Conservation (phyloP, 2,797 vertebrate species). For the Neosilurus hyrtlii region DNA sequence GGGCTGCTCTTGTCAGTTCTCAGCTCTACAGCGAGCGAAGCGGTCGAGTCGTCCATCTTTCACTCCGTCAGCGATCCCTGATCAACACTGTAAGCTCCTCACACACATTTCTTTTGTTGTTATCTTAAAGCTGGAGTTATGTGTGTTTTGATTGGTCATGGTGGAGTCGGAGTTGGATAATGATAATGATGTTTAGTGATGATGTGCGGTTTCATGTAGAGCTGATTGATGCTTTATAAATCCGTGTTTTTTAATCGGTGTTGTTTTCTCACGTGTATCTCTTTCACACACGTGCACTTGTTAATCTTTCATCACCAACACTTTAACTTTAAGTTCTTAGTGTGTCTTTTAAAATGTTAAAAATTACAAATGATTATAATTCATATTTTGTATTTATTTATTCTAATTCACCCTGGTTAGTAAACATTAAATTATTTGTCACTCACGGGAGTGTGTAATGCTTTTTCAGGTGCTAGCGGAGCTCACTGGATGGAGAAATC, state of each 20-base stretch:
- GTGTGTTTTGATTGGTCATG: neutral
- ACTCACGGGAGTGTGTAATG: neutral
- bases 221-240: neutral
- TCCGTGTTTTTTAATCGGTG: neutral
- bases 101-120: neutral
- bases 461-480: neutral
- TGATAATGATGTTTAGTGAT: neutral
- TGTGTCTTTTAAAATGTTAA: too few species aligned
- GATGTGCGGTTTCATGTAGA: neutral
- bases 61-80: slow-evolving; percentile 6
- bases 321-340: too few species aligned
- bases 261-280: too few species aligned
- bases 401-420: too few species aligned
- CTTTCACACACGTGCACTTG: too few species aligned
- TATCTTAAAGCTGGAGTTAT: neutral
- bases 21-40: slow-evolving; percentile 17
- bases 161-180: neutral
- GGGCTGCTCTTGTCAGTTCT: slow-evolving; percentile 35
- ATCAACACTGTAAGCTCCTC: slow-evolving; percentile 4
- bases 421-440: neutral
- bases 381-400: too few species aligned
- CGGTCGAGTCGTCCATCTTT: slow-evolving; percentile 22
- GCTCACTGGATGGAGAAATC: neutral
- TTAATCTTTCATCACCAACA: too few species aligned
- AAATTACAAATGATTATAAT: too few species aligned